Base-by-base conservation (phyloP, 2,888 invertebrate species). In the Eulithis prunata region DNA sequence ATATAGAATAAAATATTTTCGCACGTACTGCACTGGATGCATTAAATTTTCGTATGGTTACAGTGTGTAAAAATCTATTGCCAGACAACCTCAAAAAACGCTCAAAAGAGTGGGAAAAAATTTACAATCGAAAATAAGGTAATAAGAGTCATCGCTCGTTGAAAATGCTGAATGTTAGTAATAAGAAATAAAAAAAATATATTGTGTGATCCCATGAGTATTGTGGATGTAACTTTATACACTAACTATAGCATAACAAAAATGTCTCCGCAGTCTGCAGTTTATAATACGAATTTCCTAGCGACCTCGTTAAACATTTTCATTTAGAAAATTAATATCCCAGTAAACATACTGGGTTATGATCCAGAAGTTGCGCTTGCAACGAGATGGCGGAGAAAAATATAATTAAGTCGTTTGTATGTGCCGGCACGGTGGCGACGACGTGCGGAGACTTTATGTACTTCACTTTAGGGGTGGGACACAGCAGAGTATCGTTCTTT, bases 371-470 rank as follows among this genome's bases (percentile, higher is more conserved):
- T 64, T 70, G 71, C 68, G 60, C 71, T 71, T 74, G 73, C 71
- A 69, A 62, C 66, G 70, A 66, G 56, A 66, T 53, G 53, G 38
- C 14, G 62, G 43, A 56, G 57, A 58, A 64, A 84, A 84, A 84
- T 84, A 86, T 90, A 90, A 91, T 91, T 80, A 86, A 80, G 86
- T 85, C 82, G 83, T 91, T 89, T 88, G 84, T 89, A 91, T 91
- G 91, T 85, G 82, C 75, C 71, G 81, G 79, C 91, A 91, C 89
- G 90, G 75, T 67, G 74, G 75, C 21, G 76, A 75, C 86, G 86
- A 75, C 86, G 86, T 86, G 86, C 81, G 70, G 69, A n/a, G 74
- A 79, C 81, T 83, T 59, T 86, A 80, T 82, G 80, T 77, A 74
- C 70, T 60, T 64, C 58, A 57, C 10, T 21, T 36, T 71, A 78